Conservation (phyloP, 2,113 vertebrate species). For the Podilymbus podiceps region DNA sequence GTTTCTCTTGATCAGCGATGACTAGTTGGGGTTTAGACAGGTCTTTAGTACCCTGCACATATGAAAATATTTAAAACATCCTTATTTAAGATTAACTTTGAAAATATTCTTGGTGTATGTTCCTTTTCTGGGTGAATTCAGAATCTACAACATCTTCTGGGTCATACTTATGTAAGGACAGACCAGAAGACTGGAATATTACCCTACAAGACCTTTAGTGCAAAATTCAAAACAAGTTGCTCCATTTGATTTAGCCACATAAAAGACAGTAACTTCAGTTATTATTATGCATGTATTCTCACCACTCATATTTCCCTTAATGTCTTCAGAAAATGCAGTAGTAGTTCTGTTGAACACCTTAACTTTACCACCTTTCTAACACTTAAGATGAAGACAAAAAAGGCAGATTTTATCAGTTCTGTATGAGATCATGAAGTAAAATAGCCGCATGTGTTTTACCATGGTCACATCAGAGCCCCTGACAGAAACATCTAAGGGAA, state of each 20-base stretch:
- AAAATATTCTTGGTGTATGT: not conserved
- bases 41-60: not conserved
- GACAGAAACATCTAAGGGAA: not conserved
- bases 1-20: not conserved
- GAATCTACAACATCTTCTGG: not conserved
- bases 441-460: not conserved
- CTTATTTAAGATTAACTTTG: not conserved
- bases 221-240: not conserved
- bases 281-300: not conserved
- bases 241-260: not conserved
- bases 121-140: not conserved
- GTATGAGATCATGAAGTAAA: not conserved
- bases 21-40: not conserved
- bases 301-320: not conserved
- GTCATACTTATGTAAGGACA: not conserved
- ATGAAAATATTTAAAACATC: not conserved
- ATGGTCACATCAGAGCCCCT: not conserved
- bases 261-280: not conserved
- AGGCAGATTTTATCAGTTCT: not conserved
- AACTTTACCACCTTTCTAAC: not conserved
- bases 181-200: not conserved
- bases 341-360: not conserved
- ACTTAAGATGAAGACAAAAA: not conserved
- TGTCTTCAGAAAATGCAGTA: not conserved
- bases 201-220: not conserved